Evolutionary conservation across 2,888 invertebrate genomes (phyloP).

Genomic region (Tholera decimalis): DNA sequence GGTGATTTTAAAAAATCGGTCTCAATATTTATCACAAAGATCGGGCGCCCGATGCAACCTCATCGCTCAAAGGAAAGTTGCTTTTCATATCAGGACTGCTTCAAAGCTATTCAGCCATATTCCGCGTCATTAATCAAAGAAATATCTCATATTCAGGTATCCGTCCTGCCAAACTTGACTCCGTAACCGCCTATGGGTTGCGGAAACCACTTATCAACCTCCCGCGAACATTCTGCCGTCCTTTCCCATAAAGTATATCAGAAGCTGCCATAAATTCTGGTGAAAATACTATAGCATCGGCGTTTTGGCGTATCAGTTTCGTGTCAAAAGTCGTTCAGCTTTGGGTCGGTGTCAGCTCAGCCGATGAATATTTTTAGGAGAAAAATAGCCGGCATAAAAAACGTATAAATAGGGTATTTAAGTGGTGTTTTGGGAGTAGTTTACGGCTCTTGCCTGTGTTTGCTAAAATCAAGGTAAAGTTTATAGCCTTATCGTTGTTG

Average conservation of each 20-base stretch:
- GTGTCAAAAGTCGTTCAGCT: conserved; percentile 52
- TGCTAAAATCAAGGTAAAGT: neutral
- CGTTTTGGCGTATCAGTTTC: conserved; percentile 46
- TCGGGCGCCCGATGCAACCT: neutral
- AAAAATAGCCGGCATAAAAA: conserved; percentile 32
- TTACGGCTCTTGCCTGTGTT: neutral
- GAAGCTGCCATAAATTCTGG: conserved; percentile 44
- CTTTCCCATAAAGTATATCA: conserved; percentile 50
- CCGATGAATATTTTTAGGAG: conserved; percentile 45
- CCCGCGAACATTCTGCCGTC: conserved; percentile 29
- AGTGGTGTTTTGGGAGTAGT: conserved; percentile 11
- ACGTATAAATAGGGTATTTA: conserved; percentile 6
- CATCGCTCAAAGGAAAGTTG: conserved; percentile 2
- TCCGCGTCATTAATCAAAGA: conserved; percentile 34
- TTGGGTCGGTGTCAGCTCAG: conserved; percentile 35
- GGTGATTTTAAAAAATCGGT: no score
- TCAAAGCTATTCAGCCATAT: conserved; percentile 2
- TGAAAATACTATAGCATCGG: conserved; percentile 42
- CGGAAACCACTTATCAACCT: conserved; percentile 63
- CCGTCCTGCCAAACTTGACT: conserved; percentile 39
- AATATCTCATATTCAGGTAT: conserved; percentile 43
- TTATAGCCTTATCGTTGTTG: neutral
- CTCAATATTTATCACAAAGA: conserved; percentile 6
- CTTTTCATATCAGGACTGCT: neutral
- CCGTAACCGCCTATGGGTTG: conserved; percentile 35